These are phyloP conservation scores for Brachylomia viminalis DNA, from an alignment of 2,888 invertebrate genomes.

Conservation along the genomic window DNA sequence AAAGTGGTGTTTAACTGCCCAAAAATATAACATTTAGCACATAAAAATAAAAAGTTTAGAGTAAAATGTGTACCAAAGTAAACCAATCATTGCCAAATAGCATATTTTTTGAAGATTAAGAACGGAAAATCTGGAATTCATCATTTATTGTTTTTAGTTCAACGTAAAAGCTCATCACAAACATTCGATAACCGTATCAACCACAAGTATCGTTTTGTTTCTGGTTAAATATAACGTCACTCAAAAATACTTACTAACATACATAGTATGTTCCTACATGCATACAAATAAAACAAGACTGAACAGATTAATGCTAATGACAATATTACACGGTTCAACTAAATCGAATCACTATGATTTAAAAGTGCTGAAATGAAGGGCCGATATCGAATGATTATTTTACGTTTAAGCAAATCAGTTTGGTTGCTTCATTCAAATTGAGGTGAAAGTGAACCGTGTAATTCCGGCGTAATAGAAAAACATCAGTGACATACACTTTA, in stretches of 20 bases:
- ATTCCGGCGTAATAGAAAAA: slow-evolving; percentile 33
- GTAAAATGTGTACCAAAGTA: slow-evolving; percentile 4
- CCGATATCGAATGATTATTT: background rate
- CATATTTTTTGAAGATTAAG: background rate
- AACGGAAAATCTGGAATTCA: background rate
- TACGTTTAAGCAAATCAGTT: background rate
- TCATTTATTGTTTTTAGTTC: background rate
- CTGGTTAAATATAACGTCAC: slow-evolving; percentile 36
- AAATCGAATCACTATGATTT: slow-evolving; percentile 1
- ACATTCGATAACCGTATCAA: slow-evolving; percentile 20
- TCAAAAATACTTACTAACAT: slow-evolving; percentile 18
- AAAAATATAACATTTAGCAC: slow-evolving; percentile 38
- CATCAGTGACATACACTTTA: slow-evolving; percentile 47
- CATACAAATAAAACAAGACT: slow-evolving; percentile 41
- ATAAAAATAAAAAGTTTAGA: slow-evolving; percentile 10
- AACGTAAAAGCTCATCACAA: slow-evolving; percentile 3
- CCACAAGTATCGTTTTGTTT: slow-evolving; percentile 35
- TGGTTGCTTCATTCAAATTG: slow-evolving; percentile 1
- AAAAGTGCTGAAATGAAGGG: background rate
- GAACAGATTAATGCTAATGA: slow-evolving; percentile 30
- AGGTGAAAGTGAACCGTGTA: slow-evolving; percentile 32
- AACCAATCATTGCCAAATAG: slow-evolving; percentile 11
- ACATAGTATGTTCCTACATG: slow-evolving; percentile 56
- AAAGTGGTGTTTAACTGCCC: slow-evolving; percentile 38
- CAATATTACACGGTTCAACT: slow-evolving; percentile 38